phyloP scores from a whole-genome alignment of 2,888 invertebrate species.

The Resseliella maxima region DNA sequence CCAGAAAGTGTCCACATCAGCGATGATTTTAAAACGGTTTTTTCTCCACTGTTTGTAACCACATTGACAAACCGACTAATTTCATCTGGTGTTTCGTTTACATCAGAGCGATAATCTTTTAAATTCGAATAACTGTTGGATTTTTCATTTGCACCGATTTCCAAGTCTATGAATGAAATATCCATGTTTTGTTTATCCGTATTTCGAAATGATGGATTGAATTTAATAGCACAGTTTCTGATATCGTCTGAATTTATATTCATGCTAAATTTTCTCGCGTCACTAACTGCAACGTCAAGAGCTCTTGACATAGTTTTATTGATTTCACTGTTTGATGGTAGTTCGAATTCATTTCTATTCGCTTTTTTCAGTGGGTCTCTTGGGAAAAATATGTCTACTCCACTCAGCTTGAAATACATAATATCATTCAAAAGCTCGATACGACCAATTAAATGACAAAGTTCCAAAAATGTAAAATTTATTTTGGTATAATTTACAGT shows the following conservation, averaged over 20 bases:
- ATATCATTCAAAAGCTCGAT: background rate
- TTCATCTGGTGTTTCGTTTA: background rate
- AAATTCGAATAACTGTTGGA: no score
- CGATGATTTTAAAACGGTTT: background rate
- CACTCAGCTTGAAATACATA: background rate
- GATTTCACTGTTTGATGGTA: background rate
- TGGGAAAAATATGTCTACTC: background rate
- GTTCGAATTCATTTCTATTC: background rate
- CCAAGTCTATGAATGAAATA: no score
- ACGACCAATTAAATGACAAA: background rate
- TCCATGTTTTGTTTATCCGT: no score
- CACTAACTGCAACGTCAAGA: background rate
- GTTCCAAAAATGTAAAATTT: background rate
- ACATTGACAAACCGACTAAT: background rate
- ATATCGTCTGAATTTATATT: background rate
- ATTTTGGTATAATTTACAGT: background rate
- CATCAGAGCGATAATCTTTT: no score
- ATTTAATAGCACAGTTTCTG: no score
- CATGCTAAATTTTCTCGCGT: background rate
- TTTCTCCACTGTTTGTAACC: background rate
- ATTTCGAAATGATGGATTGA: no score
- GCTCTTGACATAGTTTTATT: background rate
- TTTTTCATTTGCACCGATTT: no score
- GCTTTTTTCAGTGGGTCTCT: no score
- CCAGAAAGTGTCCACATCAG: background rate